Evolutionary conservation across 1,140 invertebrate genomes (phyloP).

Genomic region (Cydia fagiglandana): DNA sequence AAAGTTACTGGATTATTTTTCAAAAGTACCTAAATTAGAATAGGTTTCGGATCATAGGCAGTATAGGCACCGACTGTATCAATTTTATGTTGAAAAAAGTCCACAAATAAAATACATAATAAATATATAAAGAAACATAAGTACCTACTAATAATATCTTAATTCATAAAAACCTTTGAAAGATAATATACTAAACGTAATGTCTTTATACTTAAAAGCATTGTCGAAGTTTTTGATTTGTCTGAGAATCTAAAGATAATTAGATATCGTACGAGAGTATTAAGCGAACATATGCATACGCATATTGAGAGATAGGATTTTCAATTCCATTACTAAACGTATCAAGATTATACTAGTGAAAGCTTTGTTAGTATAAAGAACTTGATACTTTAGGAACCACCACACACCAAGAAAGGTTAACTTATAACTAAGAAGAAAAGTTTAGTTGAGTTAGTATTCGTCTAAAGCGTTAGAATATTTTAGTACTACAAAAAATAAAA

Average conservation of each 20-base stretch:
- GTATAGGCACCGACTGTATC: too few relatives aligned
- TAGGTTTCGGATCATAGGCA: too few relatives aligned
- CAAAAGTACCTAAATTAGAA: too few relatives aligned
- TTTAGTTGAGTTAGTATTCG: conserved; percentile 47
- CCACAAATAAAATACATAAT: conserved; percentile 18
- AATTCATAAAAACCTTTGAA: neutral
- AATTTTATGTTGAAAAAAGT: conserved; percentile 21
- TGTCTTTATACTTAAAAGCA: conserved; percentile 20
- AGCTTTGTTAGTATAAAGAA: conserved; percentile 42
- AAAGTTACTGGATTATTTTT: too few relatives aligned
- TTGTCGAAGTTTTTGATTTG: neutral
- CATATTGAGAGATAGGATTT: conserved; percentile 73
- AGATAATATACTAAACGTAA: neutral
- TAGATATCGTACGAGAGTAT: conserved; percentile 10
- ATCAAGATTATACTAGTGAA: conserved; percentile 46
- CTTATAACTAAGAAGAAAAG: conserved; percentile 41
- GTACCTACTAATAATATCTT: conserved; percentile 21
- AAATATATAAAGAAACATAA: conserved; percentile 19
- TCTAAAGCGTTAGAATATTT: conserved; percentile 62
- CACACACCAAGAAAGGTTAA: conserved; percentile 63
- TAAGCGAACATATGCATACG: conserved; percentile 49
- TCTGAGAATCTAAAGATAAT: neutral
- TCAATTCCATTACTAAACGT: conserved; percentile 48
- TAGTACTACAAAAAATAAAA: conserved; percentile 44
- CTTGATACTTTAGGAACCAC: conserved; percentile 57